Conservation (phyloP, 2,113 vertebrate genomes). For the Anguilla japonica region DNA sequence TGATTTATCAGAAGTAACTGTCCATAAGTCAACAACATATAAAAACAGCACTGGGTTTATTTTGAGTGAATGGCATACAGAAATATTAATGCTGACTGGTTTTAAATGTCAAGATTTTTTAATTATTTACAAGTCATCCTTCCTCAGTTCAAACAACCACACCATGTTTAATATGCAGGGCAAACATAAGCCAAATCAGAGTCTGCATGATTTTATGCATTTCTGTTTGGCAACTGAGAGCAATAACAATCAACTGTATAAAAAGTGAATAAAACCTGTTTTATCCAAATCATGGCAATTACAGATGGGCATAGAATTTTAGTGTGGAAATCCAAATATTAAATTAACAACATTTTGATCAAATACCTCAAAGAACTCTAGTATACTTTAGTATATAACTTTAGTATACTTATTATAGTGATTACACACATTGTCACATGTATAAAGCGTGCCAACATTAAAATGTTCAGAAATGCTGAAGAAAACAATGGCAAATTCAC, state of each 20-base stretch:
- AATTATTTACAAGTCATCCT: not conserved
- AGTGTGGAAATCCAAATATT: not conserved
- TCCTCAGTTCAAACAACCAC: constrained; percentile 1
- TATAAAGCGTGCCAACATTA: too few relatives aligned
- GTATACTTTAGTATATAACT: too few relatives aligned
- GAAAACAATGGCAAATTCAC: too few relatives aligned
- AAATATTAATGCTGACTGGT: not conserved
- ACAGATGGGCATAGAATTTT: not conserved
- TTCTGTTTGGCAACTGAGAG: not conserved
- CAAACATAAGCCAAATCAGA: not conserved
- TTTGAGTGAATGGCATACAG: not conserved
- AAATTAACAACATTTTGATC: not conserved
- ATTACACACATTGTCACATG: too few relatives aligned
- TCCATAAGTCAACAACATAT: too few relatives aligned
- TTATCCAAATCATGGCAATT: not conserved
- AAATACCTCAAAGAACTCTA: not conserved
- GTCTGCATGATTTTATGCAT: not conserved
- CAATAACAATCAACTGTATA: not conserved
- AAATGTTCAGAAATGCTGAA: too few relatives aligned
- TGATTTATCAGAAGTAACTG: too few relatives aligned
- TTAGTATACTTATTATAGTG: too few relatives aligned
- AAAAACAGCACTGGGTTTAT: not conserved
- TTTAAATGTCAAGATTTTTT: not conserved
- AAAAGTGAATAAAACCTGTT: too few relatives aligned
- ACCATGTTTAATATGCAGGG: not conserved